Conservation (phyloP, 2,888 invertebrate genomes). For the Deilephila elpenor region DNA sequence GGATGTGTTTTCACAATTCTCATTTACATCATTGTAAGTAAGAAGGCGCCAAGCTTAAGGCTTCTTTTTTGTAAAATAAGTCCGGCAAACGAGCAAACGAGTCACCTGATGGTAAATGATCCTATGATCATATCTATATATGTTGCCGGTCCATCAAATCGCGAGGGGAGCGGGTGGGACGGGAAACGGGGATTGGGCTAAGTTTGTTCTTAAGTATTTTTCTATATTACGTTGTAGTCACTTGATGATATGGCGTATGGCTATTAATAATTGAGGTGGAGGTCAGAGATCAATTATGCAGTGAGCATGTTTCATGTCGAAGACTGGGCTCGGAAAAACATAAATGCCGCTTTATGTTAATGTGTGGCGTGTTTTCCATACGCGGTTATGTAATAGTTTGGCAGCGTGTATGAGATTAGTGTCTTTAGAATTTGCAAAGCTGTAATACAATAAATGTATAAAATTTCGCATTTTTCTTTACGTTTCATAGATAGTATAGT, state of each 20-base stretch:
- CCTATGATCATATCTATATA: no score
- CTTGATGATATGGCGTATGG: not conserved
- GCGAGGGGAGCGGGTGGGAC: no score
- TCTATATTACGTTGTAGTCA: not conserved
- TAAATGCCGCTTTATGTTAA: conserved; percentile 9
- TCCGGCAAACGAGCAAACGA: no score
- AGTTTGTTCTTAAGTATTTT: not conserved
- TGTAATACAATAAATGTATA: no score
- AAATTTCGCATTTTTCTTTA: no score
- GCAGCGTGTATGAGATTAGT: not conserved
- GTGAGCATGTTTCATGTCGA: not conserved
- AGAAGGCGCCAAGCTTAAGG: not conserved
- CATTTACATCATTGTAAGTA: not conserved
- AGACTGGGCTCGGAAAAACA: not conserved
- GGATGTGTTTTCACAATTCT: conserved; percentile 23
- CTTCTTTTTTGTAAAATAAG: not conserved
- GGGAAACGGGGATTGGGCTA: no score
- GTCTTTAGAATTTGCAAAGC: no score
- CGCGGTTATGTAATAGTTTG: not conserved
- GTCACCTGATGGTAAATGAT: no score
- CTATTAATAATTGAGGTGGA: not conserved
- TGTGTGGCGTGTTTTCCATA: not conserved
- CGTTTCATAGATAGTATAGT: no score
- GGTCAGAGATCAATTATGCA: conserved; percentile 9
- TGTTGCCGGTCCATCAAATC: no score